phyloP scores from a whole-genome alignment of 1,140 invertebrate genomes.

The Drosophila bifasciata region DNA sequence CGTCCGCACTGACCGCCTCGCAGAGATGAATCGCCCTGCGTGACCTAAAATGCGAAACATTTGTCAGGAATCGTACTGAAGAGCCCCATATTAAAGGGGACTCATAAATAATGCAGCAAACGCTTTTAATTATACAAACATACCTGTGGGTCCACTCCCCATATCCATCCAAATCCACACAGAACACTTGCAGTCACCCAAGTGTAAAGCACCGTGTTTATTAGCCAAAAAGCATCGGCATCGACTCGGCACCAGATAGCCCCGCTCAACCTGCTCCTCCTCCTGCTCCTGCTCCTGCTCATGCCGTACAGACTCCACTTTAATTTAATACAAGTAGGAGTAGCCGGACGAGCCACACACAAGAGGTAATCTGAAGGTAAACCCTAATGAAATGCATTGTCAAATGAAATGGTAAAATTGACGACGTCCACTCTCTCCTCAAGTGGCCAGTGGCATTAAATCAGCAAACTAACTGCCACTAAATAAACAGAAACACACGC shows the following conservation, averaged over 20 bases:
- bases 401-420: constrained; percentile 82
- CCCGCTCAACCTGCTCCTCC: not conserved
- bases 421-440: constrained; percentile 77
- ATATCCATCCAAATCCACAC: constrained; percentile 4
- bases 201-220: constrained; percentile 75
- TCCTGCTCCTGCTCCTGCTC: not conserved
- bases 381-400: constrained; percentile 79
- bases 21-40: not conserved
- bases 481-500: constrained; percentile 60
- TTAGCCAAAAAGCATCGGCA: constrained; percentile 57
- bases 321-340: constrained; percentile 67
- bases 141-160: not conserved
- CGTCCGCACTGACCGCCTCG: constrained; percentile 24
- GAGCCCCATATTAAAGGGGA: not conserved
- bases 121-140: constrained; percentile 74
- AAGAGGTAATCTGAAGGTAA: constrained; percentile 42
- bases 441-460: constrained; percentile 77
- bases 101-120: constrained; percentile 73
- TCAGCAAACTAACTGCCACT: constrained; percentile 80
- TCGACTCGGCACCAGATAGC: not conserved
- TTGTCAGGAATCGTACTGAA: constrained; percentile 32
- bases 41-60: constrained; percentile 30
- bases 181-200: constrained; percentile 55
- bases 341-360: constrained; percentile 18
- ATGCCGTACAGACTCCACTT: constrained; percentile 49